These are phyloP conservation scores for Phania funesta DNA, from an alignment of 2,888 invertebrate species.

Conservation along the genomic window DNA sequence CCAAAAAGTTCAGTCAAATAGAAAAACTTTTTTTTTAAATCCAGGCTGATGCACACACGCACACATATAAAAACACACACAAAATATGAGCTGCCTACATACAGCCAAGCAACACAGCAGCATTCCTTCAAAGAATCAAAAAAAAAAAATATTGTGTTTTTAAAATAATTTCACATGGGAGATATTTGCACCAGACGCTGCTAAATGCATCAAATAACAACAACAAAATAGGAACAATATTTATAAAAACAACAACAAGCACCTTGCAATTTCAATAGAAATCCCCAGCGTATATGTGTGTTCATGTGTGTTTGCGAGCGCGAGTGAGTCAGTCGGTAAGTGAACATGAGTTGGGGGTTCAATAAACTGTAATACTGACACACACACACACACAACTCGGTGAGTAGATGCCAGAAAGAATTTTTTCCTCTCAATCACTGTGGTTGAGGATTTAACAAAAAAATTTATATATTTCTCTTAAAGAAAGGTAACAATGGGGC, in stretches of 20 bases:
- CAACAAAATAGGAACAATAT: conserved; percentile 31
- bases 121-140: conserved; percentile 2
- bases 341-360: conserved; percentile 60
- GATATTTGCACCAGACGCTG: conserved; percentile 39
- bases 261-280: conserved; percentile 61
- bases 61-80: conserved; percentile 20
- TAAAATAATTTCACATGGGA: conserved; percentile 51
- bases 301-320: neutral
- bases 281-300: conserved; percentile 21
- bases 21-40: conserved; percentile 49
- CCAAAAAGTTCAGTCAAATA: conserved; percentile 55
- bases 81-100: conserved; percentile 35
- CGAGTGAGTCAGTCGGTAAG: conserved; percentile 26
- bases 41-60: conserved; percentile 30
- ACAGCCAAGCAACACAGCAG: neutral
- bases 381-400: neutral
- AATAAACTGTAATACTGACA: conserved; percentile 61
- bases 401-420: conserved; percentile 12
- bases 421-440: conserved; percentile 46
- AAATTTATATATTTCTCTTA: neutral
- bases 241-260: conserved; percentile 49
- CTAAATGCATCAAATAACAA: conserved; percentile 9
- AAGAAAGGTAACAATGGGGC: neutral
- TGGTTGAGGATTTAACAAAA: neutral
- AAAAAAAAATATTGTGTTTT: conserved; percentile 51